Conservation (phyloP, 2,888 invertebrate genomes). For the Xylota sylvarum region DNA sequence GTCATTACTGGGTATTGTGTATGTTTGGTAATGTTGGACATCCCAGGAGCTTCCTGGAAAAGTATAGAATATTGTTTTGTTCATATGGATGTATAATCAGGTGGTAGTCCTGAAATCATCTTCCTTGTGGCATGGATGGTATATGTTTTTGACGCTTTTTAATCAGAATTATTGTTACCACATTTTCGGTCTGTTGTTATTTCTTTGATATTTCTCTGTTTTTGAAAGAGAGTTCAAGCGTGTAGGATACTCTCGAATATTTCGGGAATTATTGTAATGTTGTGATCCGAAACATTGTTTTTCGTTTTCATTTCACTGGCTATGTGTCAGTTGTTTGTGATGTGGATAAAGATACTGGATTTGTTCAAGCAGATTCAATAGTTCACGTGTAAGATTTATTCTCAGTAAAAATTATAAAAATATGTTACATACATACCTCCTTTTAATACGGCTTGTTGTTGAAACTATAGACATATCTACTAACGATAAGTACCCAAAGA, state of each 20-base stretch:
- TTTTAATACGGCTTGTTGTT: background rate
- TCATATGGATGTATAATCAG: constrained; percentile 13
- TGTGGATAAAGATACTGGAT: background rate
- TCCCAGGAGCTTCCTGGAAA: constrained; percentile 2
- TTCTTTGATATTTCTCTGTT: background rate
- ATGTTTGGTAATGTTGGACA: background rate
- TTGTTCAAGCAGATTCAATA: background rate
- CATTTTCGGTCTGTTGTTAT: background rate
- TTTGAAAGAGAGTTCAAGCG: background rate
- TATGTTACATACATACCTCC: too few relatives aligned
- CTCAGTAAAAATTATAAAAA: too few relatives aligned
- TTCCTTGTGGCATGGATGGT: background rate
- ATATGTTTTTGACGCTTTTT: constrained; percentile 16
- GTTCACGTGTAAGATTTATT: background rate
- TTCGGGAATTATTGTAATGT: background rate
- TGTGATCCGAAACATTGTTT: background rate
- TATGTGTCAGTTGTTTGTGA: background rate
- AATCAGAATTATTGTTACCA: background rate
- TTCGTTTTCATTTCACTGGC: background rate
- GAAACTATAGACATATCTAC: too few relatives aligned
- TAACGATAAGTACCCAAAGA: background rate
- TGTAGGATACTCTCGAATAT: background rate
- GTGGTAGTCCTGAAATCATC: background rate
- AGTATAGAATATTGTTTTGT: background rate
- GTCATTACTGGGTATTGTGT: constrained; percentile 7